Evolutionary conservation across 2,113 vertebrate genomes (phyloP).

Genomic region (Chionodraco myersi): DNA sequence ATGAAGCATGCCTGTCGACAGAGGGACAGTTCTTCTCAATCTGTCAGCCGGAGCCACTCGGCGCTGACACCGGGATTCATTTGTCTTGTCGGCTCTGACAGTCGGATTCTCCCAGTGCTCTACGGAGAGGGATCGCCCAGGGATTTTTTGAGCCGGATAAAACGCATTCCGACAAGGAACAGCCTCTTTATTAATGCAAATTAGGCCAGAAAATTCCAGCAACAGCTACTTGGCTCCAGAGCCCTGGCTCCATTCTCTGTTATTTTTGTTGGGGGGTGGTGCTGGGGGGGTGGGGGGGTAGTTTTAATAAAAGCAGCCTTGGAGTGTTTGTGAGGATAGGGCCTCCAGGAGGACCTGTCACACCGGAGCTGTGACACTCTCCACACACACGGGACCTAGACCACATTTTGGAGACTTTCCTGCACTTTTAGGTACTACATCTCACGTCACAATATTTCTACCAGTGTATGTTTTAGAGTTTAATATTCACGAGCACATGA

Average conservation of each 20-base stretch:
- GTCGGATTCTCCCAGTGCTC: conserved; percentile 97
- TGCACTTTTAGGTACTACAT: conserved; percentile 42
- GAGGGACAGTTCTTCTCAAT: conserved; percentile 99
- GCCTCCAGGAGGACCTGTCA: conserved; percentile 80
- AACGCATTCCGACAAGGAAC: conserved; percentile 99
- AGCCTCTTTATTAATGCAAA: conserved; percentile 99
- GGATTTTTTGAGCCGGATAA: conserved; percentile 99
- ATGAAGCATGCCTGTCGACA: conserved; percentile 99
- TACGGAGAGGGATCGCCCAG: conserved; percentile 94
- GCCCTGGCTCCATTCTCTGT: conserved; percentile 87
- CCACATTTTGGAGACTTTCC: conserved; percentile 58
- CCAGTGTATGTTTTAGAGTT: neutral
- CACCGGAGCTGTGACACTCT: conserved; percentile 72
- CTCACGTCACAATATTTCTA: conserved; percentile 12
- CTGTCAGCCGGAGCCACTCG: conserved; percentile 96
- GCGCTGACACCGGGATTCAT: conserved; percentile 97
- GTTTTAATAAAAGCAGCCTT: conserved; percentile 89
- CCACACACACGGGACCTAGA: conserved; percentile 61
- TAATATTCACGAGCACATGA: neutral
- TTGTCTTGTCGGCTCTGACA: conserved; percentile 99
- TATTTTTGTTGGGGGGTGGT: conserved; percentile 61
- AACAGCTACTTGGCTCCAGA: conserved; percentile 89
- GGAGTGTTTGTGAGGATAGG: conserved; percentile 74
- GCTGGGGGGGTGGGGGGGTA: conserved; percentile 27
- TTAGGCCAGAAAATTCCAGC: conserved; percentile 92